phyloP scores from a whole-genome alignment of 2,113 vertebrate genomes.

The Dendrocopos noguchii region DNA sequence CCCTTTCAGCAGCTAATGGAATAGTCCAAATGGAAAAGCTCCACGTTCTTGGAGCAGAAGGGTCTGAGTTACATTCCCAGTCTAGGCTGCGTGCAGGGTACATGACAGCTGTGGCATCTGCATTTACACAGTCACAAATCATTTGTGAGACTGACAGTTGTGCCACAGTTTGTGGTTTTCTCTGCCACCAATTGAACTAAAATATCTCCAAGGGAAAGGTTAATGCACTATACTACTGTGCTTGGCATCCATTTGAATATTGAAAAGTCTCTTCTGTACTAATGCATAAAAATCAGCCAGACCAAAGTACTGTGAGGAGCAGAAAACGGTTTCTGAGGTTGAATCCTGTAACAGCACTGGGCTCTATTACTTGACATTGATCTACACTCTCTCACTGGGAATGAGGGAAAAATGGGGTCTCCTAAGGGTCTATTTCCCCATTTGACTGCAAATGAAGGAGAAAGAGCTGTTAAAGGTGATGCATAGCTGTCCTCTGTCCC shows the following conservation, averaged over 20 bases:
- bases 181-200: slow-evolving; percentile 64
- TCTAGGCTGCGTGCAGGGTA: slow-evolving; percentile 35
- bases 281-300: slow-evolving; percentile 53
- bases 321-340: slow-evolving; percentile 1
- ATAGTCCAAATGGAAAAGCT: slow-evolving; percentile 40
- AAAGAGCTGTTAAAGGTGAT: background rate
- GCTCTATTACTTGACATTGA: background rate
- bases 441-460: background rate
- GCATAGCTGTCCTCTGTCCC: background rate
- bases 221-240: slow-evolving; percentile 61
- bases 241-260: slow-evolving; percentile 62
- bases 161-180: slow-evolving; percentile 69
- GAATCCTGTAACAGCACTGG: background rate
- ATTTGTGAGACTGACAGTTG: slow-evolving; percentile 54
- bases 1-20: slow-evolving; percentile 43
- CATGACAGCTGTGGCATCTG: slow-evolving; percentile 43
- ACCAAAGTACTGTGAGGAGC: slow-evolving; percentile 8
- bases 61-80: slow-evolving; percentile 34
- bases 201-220: slow-evolving; percentile 66
- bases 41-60: slow-evolving; percentile 12
- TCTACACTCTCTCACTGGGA: background rate
- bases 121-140: slow-evolving; percentile 61
- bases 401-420: background rate
- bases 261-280: slow-evolving; percentile 33
- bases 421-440: background rate